Conservation (phyloP, 2,797 vertebrate genomes). For the Darevskia mixta region DNA sequence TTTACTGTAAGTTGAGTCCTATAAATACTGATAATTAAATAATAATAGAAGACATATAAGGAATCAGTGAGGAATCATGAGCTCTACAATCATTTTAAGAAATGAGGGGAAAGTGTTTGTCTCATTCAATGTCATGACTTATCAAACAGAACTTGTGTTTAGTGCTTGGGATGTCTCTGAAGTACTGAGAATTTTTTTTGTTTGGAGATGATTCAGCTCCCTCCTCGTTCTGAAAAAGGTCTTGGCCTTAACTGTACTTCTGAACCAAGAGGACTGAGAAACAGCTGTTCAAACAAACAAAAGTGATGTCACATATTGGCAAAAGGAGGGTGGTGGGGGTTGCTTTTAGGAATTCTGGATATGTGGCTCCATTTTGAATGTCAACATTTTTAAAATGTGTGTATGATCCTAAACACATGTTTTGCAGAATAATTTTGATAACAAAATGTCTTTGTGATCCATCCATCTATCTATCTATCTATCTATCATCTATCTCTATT, state of each 20-base stretch:
- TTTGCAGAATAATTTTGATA: slow-evolving; percentile 40
- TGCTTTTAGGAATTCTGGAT: slow-evolving; percentile 50
- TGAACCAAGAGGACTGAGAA: slow-evolving; percentile 37
- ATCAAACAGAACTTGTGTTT: not conserved
- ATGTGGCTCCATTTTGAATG: slow-evolving; percentile 41
- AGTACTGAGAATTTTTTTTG: not conserved
- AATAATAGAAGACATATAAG: not conserved
- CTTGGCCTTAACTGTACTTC: slow-evolving; percentile 42
- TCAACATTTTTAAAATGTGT: slow-evolving; percentile 49
- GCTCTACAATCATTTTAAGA: too few relatives aligned
- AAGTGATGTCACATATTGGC: slow-evolving; percentile 60
- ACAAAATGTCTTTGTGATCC: slow-evolving; percentile 13
- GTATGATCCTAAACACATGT: slow-evolving; percentile 53
- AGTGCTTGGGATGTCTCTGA: not conserved
- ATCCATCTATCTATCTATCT: not conserved
- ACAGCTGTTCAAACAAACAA: slow-evolving; percentile 68
- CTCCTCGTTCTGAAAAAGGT: slow-evolving; percentile 38
- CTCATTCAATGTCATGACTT: not conserved
- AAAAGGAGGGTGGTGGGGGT: slow-evolving; percentile 14
- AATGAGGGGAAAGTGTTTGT: not conserved
- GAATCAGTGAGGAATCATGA: not conserved
- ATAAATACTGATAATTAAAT: not conserved
- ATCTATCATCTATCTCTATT: slow-evolving; percentile 21
- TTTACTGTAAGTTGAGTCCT: too few relatives aligned
- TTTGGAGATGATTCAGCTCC: slow-evolving; percentile 29